Evolutionary conservation across 1,140 invertebrate species (phyloP).

Genomic region (Ostrea denselamellosa): DNA sequence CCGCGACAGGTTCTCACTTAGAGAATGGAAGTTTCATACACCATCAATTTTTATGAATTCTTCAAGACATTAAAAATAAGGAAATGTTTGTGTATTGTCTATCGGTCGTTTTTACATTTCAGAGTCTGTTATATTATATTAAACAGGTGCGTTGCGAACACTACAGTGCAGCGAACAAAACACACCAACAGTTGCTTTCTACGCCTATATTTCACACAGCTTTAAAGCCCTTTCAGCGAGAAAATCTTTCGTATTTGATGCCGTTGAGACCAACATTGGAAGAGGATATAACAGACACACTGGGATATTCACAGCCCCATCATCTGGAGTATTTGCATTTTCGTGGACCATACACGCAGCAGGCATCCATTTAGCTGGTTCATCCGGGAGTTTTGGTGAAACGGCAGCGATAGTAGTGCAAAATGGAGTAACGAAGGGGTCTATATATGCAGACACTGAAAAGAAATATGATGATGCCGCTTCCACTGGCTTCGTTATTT

Average conservation of each 20-base stretch:
- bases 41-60: too few relatives aligned
- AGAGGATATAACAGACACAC: background rate
- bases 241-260: background rate
- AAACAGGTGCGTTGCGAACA: too few relatives aligned
- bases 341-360: background rate
- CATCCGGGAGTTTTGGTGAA: background rate
- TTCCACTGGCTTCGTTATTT: background rate
- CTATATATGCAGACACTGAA: background rate
- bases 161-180: background rate
- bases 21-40: too few relatives aligned
- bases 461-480: background rate
- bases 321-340: background rate
- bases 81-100: too few relatives aligned
- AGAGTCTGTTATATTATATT: too few relatives aligned
- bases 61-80: too few relatives aligned
- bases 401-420: background rate
- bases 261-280: background rate
- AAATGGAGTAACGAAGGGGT: background rate
- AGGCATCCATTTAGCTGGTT: background rate
- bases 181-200: background rate
- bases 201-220: background rate
- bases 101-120: too few relatives aligned
- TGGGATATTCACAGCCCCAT: background rate
- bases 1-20: too few relatives aligned
- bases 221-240: background rate